Conservation (phyloP, 2,888 invertebrate genomes). For the Apamea anceps region DNA sequence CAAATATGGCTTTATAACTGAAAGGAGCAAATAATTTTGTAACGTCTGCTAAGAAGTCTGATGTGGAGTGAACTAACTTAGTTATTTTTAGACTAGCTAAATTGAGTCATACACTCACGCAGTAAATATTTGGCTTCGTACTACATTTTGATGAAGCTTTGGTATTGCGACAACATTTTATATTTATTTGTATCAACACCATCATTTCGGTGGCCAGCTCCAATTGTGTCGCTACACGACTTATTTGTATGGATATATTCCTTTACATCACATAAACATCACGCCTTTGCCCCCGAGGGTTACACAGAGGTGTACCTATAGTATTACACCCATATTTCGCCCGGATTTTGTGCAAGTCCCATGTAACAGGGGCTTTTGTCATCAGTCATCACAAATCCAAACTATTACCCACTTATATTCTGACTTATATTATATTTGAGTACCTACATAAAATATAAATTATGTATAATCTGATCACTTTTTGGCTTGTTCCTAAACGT, state of each 20-base stretch:
- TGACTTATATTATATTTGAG: background rate
- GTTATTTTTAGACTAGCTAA: slow-evolving; percentile 19
- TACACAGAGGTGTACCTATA: background rate
- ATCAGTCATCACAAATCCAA: background rate
- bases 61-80: background rate
- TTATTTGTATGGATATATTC: background rate
- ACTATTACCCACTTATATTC: background rate
- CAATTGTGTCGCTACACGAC: background rate
- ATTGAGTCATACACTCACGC: slow-evolving; percentile 2
- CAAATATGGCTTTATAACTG: background rate
- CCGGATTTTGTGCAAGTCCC: background rate
- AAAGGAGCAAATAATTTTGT: slow-evolving; percentile 22
- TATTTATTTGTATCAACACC: background rate
- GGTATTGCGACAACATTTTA: background rate
- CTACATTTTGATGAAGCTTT: background rate
- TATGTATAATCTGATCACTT: background rate
- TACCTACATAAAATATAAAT: background rate
- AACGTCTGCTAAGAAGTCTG: background rate
- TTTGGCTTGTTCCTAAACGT: slow-evolving; percentile 10
- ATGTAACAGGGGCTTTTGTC: background rate
- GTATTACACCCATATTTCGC: background rate
- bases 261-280: background rate
- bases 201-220: background rate
- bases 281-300: background rate
- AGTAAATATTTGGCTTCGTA: background rate